A percentile compares a stretch with the other conserved stretches of the same genome.
These are phyloP conservation scores for Tragelaphus strepsiceros DNA, from an alignment of 2,113 vertebrate genomes.

Conservation along the genomic window DNA sequence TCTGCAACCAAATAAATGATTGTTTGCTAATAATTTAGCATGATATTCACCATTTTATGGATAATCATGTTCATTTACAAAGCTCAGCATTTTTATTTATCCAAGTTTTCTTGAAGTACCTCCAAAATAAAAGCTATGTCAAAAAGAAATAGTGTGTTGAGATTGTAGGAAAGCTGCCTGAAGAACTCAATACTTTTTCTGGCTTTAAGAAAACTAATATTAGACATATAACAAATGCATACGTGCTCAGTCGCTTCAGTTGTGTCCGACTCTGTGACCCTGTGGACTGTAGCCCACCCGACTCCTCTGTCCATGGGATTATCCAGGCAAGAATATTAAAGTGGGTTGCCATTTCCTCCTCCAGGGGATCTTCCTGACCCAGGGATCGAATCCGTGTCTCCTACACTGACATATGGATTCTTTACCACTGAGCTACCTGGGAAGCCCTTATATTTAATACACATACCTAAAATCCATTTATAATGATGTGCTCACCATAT, in stretches of 20 bases:
- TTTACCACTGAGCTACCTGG: not conserved
- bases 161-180: not conserved
- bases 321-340: not conserved
- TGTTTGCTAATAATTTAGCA: constrained; percentile 50
- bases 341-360: not conserved
- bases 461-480: not conserved
- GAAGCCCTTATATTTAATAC: not conserved
- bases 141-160: not conserved
- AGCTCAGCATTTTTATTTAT: not conserved
- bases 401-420: not conserved
- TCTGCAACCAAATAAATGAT: constrained; percentile 48
- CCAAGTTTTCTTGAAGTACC: not conserved
- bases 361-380: not conserved
- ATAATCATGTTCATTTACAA: constrained; percentile 35
- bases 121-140: not conserved
- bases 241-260: not conserved
- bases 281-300: not conserved
- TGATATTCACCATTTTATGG: constrained; percentile 9
- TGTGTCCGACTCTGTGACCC: not conserved
- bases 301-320: not conserved
- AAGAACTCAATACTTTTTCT: not conserved
- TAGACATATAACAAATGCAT: not conserved
- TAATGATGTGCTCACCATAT: not conserved
- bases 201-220: not conserved
- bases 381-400: rapidly evolving